Evolutionary conservation across 1,140 invertebrate genomes (phyloP).

Genomic region (Cherax quadricarinatus): DNA sequence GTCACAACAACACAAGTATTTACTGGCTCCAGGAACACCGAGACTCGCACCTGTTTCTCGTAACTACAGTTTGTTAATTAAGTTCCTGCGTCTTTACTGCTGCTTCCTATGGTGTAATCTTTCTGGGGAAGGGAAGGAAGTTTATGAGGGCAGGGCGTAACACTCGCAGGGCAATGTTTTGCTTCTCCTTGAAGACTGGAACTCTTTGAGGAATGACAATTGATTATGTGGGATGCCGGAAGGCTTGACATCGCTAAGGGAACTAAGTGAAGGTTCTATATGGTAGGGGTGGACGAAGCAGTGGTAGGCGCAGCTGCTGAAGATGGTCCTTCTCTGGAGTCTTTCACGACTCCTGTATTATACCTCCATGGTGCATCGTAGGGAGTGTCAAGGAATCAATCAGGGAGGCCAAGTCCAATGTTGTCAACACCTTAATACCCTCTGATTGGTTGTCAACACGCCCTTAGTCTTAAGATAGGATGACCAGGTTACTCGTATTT

Average conservation of each 20-base stretch:
- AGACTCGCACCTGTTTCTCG: not conserved
- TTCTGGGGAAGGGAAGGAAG: not conserved
- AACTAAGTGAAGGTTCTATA: not conserved
- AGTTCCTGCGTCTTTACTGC: not conserved
- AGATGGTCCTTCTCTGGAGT: not conserved
- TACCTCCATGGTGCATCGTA: constrained; percentile 39
- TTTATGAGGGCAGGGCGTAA: not conserved
- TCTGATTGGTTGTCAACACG: constrained; percentile 23
- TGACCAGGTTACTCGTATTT: constrained; percentile 37
- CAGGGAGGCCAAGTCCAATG: not conserved
- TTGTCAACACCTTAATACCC: not conserved
- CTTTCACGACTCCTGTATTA: not conserved
- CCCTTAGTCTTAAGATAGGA: constrained; percentile 39
- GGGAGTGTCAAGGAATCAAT: constrained; percentile 12
- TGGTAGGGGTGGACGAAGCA: not conserved
- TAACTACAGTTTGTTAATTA: not conserved
- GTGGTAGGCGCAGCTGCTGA: not conserved
- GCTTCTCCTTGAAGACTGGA: not conserved
- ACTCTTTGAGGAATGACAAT: not conserved
- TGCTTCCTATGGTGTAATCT: not conserved
- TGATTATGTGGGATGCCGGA: not conserved
- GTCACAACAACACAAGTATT: not conserved
- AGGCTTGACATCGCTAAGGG: not conserved
- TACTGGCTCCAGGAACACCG: not conserved
- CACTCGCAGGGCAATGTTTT: not conserved